Evolutionary conservation across 2,797 vertebrate genomes (phyloP).

Genomic region (Acanthurus lineatus): DNA sequence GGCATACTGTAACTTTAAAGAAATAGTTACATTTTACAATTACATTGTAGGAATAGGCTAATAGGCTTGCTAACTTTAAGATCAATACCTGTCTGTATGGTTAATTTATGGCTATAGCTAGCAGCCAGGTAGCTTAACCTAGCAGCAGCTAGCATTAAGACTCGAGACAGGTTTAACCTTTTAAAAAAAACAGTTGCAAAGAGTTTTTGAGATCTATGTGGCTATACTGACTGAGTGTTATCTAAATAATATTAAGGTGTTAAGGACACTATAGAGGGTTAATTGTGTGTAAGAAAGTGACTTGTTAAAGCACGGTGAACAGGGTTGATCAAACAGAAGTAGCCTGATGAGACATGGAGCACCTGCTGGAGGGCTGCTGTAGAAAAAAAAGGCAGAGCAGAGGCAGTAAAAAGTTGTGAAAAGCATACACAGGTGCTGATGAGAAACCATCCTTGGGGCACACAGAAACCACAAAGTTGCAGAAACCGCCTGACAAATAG

Average conservation of each 20-base stretch:
- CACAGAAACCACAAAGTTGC: constrained; percentile 56
- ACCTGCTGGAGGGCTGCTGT: constrained; percentile 58
- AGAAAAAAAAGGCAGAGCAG: constrained; percentile 61
- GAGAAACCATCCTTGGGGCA: constrained; percentile 42
- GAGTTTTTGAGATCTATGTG: too few relatives aligned
- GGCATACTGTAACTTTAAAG: background rate
- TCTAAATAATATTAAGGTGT: background rate
- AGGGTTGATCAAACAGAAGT: constrained; percentile 57
- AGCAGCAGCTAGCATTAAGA: background rate
- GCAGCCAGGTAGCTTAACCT: background rate
- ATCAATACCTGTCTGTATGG: too few relatives aligned
- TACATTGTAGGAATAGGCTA: background rate
- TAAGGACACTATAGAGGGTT: constrained; percentile 3
- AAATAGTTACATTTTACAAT: too few relatives aligned
- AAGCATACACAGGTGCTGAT: constrained; percentile 67
- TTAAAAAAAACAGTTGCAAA: background rate
- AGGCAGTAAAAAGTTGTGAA: constrained; percentile 63
- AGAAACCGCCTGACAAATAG: constrained; percentile 52
- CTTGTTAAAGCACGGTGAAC: constrained; percentile 8
- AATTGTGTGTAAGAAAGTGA: constrained; percentile 15
- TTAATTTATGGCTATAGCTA: too few relatives aligned
- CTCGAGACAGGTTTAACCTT: background rate
- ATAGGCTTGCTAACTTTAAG: background rate
- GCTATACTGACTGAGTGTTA: too few relatives aligned
- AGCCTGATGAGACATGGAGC: constrained; percentile 36